phyloP scores from a whole-genome alignment of 2,888 invertebrate genomes.

The Drosophila neotestacea region DNA sequence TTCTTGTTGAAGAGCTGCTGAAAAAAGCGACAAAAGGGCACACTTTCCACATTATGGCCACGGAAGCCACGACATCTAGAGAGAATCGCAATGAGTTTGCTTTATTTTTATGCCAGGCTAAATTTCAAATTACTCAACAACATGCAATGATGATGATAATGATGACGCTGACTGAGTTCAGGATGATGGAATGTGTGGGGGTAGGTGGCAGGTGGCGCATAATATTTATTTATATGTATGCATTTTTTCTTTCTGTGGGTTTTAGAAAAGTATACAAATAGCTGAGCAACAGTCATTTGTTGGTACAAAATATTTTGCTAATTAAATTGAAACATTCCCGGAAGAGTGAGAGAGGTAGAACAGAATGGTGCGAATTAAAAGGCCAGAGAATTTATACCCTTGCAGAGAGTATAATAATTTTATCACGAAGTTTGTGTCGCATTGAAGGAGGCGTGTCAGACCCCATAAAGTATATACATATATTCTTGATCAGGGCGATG shows the following conservation, averaged over 20 bases:
- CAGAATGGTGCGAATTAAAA: conserved; percentile 2
- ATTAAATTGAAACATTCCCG: conserved; percentile 22
- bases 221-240: conserved; percentile 16
- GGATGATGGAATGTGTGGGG: conserved; percentile 11
- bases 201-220: conserved; percentile 11
- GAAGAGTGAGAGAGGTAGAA: neutral
- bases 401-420: too few species aligned
- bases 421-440: too few species aligned
- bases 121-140: conserved; percentile 62
- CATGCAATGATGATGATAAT: conserved; percentile 63
- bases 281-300: conserved; percentile 18
- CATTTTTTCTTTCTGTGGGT: neutral
- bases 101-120: conserved; percentile 31
- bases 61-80: conserved; percentile 14
- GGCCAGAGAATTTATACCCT: too few species aligned
- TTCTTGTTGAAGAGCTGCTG: conserved; percentile 29
- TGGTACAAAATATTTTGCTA: conserved; percentile 42
- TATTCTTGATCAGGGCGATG: too few species aligned
- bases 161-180: conserved; percentile 17
- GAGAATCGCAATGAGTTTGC: conserved; percentile 23
- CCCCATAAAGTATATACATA: too few species aligned
- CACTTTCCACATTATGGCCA: conserved; percentile 39
- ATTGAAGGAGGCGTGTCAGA: too few species aligned
- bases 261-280: conserved; percentile 1
- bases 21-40: conserved; percentile 50